phyloP scores from a whole-genome alignment of 2,113 vertebrate genomes.

The Coracopsis vasa region DNA sequence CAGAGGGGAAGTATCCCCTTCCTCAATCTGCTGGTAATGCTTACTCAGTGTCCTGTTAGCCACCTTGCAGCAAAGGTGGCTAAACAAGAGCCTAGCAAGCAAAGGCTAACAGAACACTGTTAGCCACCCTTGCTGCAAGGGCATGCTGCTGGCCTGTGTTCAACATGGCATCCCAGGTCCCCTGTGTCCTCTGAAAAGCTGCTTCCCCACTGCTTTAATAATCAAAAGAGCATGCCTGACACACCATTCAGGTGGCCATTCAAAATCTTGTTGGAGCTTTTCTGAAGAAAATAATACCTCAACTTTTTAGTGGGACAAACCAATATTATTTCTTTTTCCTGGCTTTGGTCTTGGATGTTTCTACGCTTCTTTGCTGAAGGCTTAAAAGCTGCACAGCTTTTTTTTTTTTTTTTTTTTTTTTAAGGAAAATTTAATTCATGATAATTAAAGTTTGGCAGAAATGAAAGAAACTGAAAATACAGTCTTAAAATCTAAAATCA shows the following conservation, averaged over 20 bases:
- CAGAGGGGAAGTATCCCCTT: background rate
- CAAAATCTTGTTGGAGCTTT: background rate
- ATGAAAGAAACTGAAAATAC: background rate
- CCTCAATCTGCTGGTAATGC: background rate
- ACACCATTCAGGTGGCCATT: background rate
- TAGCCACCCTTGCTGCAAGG: rapidly evolving
- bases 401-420: too few relatives aligned
- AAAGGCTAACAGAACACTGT: background rate
- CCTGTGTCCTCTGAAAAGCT: background rate
- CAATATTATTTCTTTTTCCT: background rate
- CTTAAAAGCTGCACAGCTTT: background rate
- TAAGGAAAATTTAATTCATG: background rate
- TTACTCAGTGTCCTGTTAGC: background rate
- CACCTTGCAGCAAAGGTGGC: background rate
- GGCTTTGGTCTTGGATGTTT: background rate
- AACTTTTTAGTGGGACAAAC: background rate
- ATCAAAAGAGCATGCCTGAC: background rate
- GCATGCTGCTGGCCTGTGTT: background rate
- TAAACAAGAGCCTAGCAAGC: background rate
- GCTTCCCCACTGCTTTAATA: background rate
- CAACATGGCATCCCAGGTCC: rapidly evolving
- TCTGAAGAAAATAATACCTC: background rate
- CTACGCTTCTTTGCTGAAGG: background rate
- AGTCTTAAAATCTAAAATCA: background rate
- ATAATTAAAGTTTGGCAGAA: background rate